phyloP scores from a whole-genome alignment of 2,888 invertebrate species.

The Ophion obscuratus region DNA sequence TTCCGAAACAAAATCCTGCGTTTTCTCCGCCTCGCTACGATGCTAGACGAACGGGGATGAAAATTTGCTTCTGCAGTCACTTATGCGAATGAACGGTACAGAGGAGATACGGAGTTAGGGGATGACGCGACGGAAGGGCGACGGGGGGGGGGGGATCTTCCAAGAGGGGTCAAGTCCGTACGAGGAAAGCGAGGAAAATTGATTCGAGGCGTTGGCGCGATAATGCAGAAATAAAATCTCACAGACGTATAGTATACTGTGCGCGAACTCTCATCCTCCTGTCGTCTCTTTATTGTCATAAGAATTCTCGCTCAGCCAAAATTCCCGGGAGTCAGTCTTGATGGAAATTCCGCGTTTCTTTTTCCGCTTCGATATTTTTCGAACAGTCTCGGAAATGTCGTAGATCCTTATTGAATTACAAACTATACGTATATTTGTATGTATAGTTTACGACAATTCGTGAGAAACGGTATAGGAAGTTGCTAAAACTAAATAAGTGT shows the following conservation, averaged over 20 bases:
- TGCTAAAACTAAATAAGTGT: too few species aligned
- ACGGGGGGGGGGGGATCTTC: constrained; percentile 12
- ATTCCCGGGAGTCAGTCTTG: constrained; percentile 30
- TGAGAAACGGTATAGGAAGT: too few species aligned
- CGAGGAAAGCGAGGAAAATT: constrained; percentile 60
- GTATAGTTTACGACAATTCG: too few species aligned
- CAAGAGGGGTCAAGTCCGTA: constrained; percentile 29
- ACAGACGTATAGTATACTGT: constrained; percentile 52
- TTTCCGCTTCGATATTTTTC: neutral
- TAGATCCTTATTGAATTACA: too few species aligned
- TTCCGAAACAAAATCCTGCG: constrained; percentile 67
- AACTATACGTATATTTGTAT: too few species aligned
- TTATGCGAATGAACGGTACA: constrained; percentile 61
- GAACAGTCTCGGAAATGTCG: too few species aligned
- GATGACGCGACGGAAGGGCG: neutral
- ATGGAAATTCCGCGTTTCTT: constrained; percentile 34
- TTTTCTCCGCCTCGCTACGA: constrained; percentile 34
- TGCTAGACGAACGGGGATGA: constrained; percentile 52
- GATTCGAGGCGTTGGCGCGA: constrained; percentile 68
- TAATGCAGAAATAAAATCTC: constrained; percentile 68
- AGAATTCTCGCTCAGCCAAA: constrained; percentile 50
- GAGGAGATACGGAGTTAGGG: constrained; percentile 13
- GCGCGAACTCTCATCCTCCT: constrained; percentile 27
- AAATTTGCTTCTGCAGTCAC: constrained; percentile 57
- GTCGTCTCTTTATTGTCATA: constrained; percentile 27